Conservation (phyloP, 2,797 vertebrate genomes). For the Octomys mimax region DNA sequence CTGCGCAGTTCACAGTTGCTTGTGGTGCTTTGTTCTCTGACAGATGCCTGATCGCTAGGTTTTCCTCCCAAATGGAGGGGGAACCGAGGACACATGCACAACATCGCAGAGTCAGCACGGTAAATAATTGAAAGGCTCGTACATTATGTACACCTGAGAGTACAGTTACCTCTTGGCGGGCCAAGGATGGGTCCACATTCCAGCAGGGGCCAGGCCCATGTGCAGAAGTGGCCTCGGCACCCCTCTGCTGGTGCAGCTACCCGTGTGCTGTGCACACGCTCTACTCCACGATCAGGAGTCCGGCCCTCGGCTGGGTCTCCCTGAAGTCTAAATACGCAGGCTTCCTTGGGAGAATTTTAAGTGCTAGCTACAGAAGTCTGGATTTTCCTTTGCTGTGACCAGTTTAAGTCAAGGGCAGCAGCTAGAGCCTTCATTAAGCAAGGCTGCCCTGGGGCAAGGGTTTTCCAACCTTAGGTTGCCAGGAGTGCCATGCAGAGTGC, state of each 20-base stretch:
- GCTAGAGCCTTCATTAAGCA: constrained; percentile 55
- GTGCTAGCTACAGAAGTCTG: background rate
- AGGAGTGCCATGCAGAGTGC: constrained; percentile 44
- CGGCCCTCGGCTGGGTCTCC: background rate
- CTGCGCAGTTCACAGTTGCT: background rate
- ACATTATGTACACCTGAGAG: constrained; percentile 63
- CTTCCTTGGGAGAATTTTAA: background rate
- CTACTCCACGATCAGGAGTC: background rate
- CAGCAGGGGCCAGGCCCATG: background rate
- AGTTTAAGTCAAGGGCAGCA: background rate
- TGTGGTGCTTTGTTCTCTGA: background rate
- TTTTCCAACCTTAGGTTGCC: constrained; percentile 49
- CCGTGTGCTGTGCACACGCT: background rate
- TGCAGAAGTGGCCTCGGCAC: background rate
- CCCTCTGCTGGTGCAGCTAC: background rate
- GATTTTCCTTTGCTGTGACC: constrained; percentile 21
- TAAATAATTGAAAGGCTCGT: constrained; percentile 80
- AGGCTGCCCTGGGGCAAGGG: background rate
- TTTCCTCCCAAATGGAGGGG: constrained; percentile 7
- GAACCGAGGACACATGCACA: background rate
- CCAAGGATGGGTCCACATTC: background rate
- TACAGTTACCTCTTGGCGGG: constrained; percentile 66
- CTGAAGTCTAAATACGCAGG: background rate
- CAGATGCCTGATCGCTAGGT: background rate
- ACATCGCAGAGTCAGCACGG: background rate